These are phyloP conservation scores for Terrapene triunguis DNA, from an alignment of 2,113 vertebrate genomes.

Conservation along the genomic window DNA sequence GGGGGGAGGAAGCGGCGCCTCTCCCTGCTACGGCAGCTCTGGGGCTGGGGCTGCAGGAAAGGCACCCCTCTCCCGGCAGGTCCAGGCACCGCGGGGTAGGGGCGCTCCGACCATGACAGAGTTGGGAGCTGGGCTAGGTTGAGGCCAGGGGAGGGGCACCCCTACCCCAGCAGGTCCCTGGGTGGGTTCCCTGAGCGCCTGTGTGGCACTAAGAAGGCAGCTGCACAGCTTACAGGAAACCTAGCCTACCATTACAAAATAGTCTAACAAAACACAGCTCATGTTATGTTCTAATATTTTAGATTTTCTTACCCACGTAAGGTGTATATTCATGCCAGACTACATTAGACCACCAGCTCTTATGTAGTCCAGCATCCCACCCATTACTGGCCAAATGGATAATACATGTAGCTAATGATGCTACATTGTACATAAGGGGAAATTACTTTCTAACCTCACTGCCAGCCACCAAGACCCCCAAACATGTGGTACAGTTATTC, in stretches of 20 bases:
- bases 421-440: slow-evolving; percentile 3
- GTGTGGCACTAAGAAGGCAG: no score
- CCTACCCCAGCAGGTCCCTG: no score
- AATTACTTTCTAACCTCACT: slow-evolving; percentile 36
- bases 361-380: slow-evolving; percentile 44
- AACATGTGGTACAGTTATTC: neutral
- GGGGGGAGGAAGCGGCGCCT: no score
- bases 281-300: neutral
- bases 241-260: neutral
- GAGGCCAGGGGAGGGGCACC: no score
- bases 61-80: no score
- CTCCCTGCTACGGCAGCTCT: no score
- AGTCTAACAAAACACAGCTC: neutral
- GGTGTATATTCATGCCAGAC: neutral
- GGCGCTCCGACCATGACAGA: no score
- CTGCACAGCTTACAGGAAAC: no score
- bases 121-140: no score
- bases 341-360: slow-evolving; percentile 38
- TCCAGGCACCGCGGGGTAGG: no score
- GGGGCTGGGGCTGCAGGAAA: no score
- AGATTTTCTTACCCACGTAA: neutral
- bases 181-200: no score
- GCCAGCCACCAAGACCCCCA: slow-evolving; percentile 9
- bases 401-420: neutral
- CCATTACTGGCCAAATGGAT: slow-evolving; percentile 48